Evolutionary conservation across 2,113 vertebrate genomes (phyloP).

Genomic region (Pagrus major): DNA sequence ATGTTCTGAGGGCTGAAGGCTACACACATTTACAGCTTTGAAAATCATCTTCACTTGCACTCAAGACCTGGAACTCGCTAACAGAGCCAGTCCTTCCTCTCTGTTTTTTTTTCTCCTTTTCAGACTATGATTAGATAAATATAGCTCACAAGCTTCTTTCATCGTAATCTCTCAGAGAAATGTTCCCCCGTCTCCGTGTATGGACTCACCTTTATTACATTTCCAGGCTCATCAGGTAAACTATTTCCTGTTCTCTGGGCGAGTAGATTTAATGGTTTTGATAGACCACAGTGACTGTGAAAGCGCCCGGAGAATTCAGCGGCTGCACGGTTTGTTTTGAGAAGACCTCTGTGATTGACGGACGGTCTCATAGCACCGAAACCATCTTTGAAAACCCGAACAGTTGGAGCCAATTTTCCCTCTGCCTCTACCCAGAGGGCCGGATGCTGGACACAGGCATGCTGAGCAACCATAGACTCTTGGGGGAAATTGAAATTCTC

Average conservation of each 20-base stretch:
- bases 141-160: background rate
- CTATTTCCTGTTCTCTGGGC: background rate
- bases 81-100: no score
- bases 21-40: background rate
- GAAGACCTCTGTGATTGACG: constrained; percentile 63
- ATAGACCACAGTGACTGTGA: background rate
- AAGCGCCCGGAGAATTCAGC: background rate
- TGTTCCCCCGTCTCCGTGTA: background rate
- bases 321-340: constrained; percentile 16
- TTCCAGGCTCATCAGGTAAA: constrained; percentile 3
- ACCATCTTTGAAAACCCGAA: constrained; percentile 63
- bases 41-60: constrained; percentile 7
- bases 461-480: constrained; percentile 64
- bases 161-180: background rate
- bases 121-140: background rate
- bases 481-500: constrained; percentile 71
- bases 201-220: no score
- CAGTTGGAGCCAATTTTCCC: constrained; percentile 60
- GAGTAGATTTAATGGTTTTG: background rate
- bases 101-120: background rate
- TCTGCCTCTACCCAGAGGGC: constrained; percentile 48
- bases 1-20: background rate
- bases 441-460: constrained; percentile 48
- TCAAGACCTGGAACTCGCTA: background rate
- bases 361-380: constrained; percentile 28